These are phyloP conservation scores for Corydoras sp. DNA, from an alignment of 2,113 vertebrate genomes.

Conservation along the genomic window DNA sequence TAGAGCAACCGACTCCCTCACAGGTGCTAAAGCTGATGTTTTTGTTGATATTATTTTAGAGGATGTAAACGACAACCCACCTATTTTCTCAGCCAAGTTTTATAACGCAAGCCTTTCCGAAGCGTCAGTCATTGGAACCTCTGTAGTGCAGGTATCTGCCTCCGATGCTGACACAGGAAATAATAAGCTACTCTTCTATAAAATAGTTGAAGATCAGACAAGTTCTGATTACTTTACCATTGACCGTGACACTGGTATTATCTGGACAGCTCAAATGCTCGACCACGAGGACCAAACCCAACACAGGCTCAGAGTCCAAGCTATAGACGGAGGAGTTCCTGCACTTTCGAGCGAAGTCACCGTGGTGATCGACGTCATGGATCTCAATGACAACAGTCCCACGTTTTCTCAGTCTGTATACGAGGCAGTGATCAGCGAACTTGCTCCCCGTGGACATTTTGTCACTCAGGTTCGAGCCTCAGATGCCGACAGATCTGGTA, in stretches of 20 bases:
- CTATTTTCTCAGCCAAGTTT: constrained; percentile 71
- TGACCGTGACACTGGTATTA: constrained; percentile 77
- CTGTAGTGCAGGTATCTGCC: constrained; percentile 75
- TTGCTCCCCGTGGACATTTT: constrained; percentile 83
- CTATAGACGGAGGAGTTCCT: constrained; percentile 85
- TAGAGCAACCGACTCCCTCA: constrained; percentile 87
- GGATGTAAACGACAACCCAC: constrained; percentile 90
- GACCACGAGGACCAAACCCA: constrained; percentile 79
- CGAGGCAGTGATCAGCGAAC: constrained; percentile 78
- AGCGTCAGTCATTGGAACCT: constrained; percentile 79
- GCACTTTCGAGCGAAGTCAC: constrained; percentile 74
- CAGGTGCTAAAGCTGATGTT: constrained; percentile 81
- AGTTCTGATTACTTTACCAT: constrained; percentile 78
- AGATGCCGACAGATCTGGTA: constrained; percentile 82
- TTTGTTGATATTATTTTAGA: constrained; percentile 91
- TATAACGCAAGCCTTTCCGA: constrained; percentile 82
- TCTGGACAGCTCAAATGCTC: constrained; percentile 73
- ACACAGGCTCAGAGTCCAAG: constrained; percentile 75
- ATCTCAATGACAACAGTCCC: constrained; percentile 92
- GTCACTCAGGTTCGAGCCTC: constrained; percentile 84
- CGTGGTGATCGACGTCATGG: constrained; percentile 75
- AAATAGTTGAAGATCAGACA: constrained; percentile 75
- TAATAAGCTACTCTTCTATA: constrained; percentile 82
- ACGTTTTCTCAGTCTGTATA: constrained; percentile 67
- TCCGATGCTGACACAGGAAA: constrained; percentile 82